Evolutionary conservation across 2,113 vertebrate genomes (phyloP).

Genomic region (Cryptoleucopteryx plumbea): DNA sequence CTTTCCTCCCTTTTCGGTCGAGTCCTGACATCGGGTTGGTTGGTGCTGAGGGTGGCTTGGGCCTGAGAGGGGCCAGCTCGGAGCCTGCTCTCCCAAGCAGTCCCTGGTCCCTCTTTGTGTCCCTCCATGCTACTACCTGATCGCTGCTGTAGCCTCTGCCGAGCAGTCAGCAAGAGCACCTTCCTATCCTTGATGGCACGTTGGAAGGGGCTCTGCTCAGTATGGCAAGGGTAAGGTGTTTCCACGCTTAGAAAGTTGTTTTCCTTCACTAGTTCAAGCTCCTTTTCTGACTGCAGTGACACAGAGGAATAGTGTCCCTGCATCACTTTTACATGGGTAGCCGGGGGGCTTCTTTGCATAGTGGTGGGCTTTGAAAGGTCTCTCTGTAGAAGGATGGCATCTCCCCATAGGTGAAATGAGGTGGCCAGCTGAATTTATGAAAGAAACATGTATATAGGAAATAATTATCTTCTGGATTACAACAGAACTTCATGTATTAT

Average conservation of each 20-base stretch:
- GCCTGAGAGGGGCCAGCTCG: neutral
- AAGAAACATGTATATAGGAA: neutral
- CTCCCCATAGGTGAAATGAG: neutral
- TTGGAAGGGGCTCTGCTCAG: neutral
- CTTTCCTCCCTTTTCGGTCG: neutral
- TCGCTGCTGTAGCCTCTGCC: neutral
- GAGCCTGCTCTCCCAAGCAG: neutral
- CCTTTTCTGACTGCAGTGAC: neutral
- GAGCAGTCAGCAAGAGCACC: neutral
- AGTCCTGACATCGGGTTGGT: neutral
- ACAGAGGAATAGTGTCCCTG: neutral
- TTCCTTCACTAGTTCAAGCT: neutral
- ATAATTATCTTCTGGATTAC: neutral
- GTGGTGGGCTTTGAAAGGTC: neutral
- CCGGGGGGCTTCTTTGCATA: neutral
- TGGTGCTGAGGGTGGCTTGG: neutral
- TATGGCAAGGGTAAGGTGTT: neutral
- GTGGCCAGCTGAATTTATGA: neutral
- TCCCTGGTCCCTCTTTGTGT: neutral
- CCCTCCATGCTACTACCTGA: rapidly evolving
- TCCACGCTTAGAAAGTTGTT: neutral
- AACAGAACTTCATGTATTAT: neutral
- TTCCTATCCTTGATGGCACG: rapidly evolving
- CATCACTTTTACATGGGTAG: neutral
- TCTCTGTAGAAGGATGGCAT: neutral